Evolutionary conservation across 2,113 vertebrate species (phyloP).

Genomic region (Morone chrysops): DNA sequence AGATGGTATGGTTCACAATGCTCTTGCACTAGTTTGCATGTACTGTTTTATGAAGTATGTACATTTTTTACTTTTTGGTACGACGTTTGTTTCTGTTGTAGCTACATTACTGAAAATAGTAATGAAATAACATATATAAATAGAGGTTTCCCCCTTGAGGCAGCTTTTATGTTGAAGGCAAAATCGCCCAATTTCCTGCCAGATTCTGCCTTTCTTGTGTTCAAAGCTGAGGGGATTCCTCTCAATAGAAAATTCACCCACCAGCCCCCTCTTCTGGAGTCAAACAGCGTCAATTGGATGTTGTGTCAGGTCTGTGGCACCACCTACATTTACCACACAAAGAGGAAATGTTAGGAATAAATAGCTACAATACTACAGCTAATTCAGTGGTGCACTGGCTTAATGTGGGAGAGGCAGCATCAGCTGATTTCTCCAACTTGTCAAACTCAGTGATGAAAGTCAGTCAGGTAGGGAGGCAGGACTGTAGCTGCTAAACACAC

Average conservation of each 20-base stretch:
- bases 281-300: slow-evolving; percentile 70
- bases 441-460: background rate
- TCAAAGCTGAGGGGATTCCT: slow-evolving; percentile 82
- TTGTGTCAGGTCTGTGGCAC: slow-evolving; percentile 38
- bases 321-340: slow-evolving; percentile 36
- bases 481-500: background rate
- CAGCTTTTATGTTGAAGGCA: slow-evolving; percentile 73
- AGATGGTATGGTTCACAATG: background rate
- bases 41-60: background rate
- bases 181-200: slow-evolving; percentile 58
- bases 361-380: background rate
- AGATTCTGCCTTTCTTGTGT: slow-evolving; percentile 37
- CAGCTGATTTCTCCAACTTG: background rate
- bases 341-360: slow-evolving; percentile 16
- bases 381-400: background rate
- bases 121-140: background rate
- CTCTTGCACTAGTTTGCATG: no score
- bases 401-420: background rate
- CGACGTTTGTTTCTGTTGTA: background rate
- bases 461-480: no score
- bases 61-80: background rate
- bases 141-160: slow-evolving; percentile 23
- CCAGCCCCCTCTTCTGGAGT: slow-evolving; percentile 85
- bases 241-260: slow-evolving; percentile 80
- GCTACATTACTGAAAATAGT: background rate